Evolutionary conservation across 2,888 invertebrate species (phyloP).

Genomic region (Macrosiphum euphorbiae): DNA sequence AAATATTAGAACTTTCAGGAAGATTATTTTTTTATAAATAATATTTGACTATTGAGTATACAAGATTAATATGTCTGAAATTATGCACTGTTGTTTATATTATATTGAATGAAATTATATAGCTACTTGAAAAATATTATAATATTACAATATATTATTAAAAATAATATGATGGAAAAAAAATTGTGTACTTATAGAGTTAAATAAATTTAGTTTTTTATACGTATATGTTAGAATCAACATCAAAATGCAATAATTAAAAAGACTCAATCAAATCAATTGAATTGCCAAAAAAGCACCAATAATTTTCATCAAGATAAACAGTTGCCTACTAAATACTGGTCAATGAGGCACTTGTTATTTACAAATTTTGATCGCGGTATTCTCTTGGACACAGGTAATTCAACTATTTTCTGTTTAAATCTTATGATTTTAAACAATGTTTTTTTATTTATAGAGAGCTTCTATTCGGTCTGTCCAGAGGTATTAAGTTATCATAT

Average conservation of each 20-base stretch:
- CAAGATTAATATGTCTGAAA: no score
- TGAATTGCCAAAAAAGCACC: background rate
- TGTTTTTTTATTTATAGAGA: conserved; percentile 76
- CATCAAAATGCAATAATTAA: background rate
- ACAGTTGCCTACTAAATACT: conserved; percentile 79
- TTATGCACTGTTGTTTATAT: background rate
- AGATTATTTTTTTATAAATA: no score
- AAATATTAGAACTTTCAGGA: background rate
- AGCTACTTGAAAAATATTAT: background rate
- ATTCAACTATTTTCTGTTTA: conserved; percentile 64
- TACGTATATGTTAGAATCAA: background rate
- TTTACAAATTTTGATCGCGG: conserved; percentile 93
- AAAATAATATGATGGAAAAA: background rate
- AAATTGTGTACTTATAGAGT: background rate
- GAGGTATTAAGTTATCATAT: conserved; percentile 93
- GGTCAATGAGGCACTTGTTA: conserved; percentile 89
- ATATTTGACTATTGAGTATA: no score
- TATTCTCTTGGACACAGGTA: conserved; percentile 87
- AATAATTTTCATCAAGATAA: background rate
- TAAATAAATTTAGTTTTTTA: no score
- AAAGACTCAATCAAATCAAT: no score
- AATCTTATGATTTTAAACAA: conserved; percentile 19
- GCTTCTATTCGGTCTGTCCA: conserved; percentile 99
- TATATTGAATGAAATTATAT: background rate
- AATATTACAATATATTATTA: background rate